Base-by-base conservation (phyloP, 53 echinoderm and acorn worm species). In the Echinometra lucunter region DNA sequence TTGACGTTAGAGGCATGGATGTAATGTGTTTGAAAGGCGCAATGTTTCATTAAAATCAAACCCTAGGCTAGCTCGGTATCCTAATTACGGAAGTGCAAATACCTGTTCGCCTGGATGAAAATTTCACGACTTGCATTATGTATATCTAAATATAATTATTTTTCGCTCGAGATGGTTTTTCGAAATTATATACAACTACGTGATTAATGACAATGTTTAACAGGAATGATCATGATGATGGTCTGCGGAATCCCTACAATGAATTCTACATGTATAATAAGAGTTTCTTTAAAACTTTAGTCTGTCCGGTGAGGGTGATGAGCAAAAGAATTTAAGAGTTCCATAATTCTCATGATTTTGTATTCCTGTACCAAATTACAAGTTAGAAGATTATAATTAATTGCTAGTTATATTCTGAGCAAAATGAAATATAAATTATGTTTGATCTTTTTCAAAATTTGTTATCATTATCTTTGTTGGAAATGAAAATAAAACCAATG, bases 41-140 rank as follows among this genome's bases (percentile, higher is more conserved):
- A n/a, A 85, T 53, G 85, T 85, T 81, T 85, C 49, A 85, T 85
- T 85, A 85, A 85, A 70, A 49, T 27, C 28, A 27, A 85, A 49
- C 28, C n/a, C 47, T 28, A 47, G 85, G 85, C 21, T 49, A 49
- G 12, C 85, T 85, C 85, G 49, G 47, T 85, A 85, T 49, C 27
- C 28, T 85, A 85, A 85, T 85, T 85, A n/a, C 85, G 28, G 45
- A 47, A 85, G 49, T 85, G 85, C 85, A 85, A 81, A 85, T 49
- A 49, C 45, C 85, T 23, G 16, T 49, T 49, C 85, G 85, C 47
- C 11, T 15, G 47, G 28, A 27, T 85, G 45, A 3, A 85, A 49
- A 47, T 30, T n/a, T 85, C 27, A 85, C 30, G 49, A 47, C 45
- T 85, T 85, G 40, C 85, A 85, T 47, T n/a, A 53, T 85, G 44